Evolutionary conservation across 2,888 invertebrate genomes (phyloP), one percentile per base, ranked within the genome.

Genomic region (Plemyria rubiginata): DNA sequence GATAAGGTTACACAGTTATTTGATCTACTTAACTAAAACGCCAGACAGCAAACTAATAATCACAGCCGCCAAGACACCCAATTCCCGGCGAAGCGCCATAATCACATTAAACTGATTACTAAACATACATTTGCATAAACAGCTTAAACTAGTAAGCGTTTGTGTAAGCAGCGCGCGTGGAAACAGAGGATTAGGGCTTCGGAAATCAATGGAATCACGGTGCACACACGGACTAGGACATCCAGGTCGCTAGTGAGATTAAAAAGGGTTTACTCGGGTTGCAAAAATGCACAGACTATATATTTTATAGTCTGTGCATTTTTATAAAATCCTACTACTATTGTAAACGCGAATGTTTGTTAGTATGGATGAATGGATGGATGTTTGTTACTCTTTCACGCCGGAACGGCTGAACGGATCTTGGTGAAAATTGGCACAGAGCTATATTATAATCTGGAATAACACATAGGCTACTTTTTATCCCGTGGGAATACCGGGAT

Each of bases 81-180:
- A 68, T 70, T 65, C 54, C 56, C 22, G 22, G 3, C 22, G 22
- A 22, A 22, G 61, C 63, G 63, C 41, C 58, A 69, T 70, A 72
- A 71, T 68, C 67, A 67, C 67, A 68, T 70, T 65, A 71, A 51
- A 61, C 69, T 57, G 57, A 64, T 60, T 50, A 65, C 59, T 62
- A 64, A 64, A 65, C 57, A 67, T 56, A 56, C 62, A 58, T 62
- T 62, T 56, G 67, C 81, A 80, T 86, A 87, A 89, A 87, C 86
- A 87, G 78, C 90, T 92, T 91, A 91, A n/a, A 83, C 81, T 86
- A 73, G 84, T 90, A 91, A 91, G 87, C 88, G 87, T 85, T 87
- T 88, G 88, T 90, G 89, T 91, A 88, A 90, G 88, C 90, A 89
- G 83, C 82, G 84, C 81, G 79, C 84, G 78, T 73, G 82, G 81